Evolutionary conservation across 2,797 vertebrate genomes (phyloP), one percentile per base, ranked within the genome.

Genomic region (Lindbergichthys nudifrons): DNA sequence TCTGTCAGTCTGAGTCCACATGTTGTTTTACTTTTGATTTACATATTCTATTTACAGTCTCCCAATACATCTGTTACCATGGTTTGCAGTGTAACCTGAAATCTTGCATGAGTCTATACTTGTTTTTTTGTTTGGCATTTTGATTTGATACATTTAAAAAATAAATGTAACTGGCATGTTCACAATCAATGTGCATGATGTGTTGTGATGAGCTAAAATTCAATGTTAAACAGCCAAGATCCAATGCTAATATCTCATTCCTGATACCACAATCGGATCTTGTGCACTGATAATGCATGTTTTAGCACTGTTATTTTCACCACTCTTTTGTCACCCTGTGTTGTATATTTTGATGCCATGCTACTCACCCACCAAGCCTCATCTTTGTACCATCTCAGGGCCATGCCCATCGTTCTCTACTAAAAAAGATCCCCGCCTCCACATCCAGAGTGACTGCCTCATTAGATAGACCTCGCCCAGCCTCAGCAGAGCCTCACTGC

Each of bases 391-490:
- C 88, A 92, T 94, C 89, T 93, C 93, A 94, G 95, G 93, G 94
- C 95, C 94, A 94, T 93, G 89, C 92, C 77, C 92, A 94, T 93
- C 89, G 92, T 82, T 94, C 94, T 91, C 91, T 92, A 74, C 86
- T 96, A 91, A 96, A 96, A 96, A 97, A 97, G 96, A 97, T 96
- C 93, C 96, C 96, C 93, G 95, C 93, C 93, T 96, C 93, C 90
- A 95, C 94, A 90, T 93, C 77, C 77, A 88, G 92, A 88, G 80
- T 84, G 89, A 91, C 87, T 79, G 43, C 71, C 58, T 78, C 72
- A 51, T 90, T 87, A 93, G 92, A 89, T 91, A 94, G 86, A 93
- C 88, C 79, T 76, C 93, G 86, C 77, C 93, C 93, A 83, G 94
- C 93, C 65, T 94, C 95, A 74, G 85, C 91, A 43, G 95, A 93